Conservation (phyloP, 2,797 vertebrate genomes). For the Clarias pachynema region DNA sequence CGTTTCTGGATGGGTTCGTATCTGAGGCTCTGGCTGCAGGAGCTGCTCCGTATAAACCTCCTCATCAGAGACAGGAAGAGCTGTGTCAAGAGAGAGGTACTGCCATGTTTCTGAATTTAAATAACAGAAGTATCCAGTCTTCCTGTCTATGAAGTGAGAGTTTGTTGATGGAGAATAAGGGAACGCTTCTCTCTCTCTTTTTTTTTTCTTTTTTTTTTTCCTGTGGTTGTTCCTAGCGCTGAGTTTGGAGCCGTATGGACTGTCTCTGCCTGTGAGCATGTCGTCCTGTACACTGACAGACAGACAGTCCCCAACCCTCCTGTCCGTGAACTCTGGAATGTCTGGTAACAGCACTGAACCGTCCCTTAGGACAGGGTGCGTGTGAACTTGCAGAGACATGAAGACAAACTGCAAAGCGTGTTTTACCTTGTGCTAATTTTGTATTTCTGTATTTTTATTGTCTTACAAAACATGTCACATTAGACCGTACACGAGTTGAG, state of each 20-base stretch:
- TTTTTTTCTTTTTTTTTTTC: background rate
- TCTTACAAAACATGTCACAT: background rate
- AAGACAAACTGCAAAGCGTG: background rate
- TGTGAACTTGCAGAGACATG: background rate
- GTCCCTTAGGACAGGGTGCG: constrained; percentile 84
- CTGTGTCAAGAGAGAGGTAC: constrained; percentile 88
- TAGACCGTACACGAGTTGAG: background rate
- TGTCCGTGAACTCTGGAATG: constrained; percentile 87
- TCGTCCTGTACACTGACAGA: constrained; percentile 81
- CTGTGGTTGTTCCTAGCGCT: constrained; percentile 72
- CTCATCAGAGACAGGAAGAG: constrained; percentile 93
- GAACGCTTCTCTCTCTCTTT: background rate
- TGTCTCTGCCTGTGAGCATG: constrained; percentile 84
- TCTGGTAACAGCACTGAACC: constrained; percentile 87
- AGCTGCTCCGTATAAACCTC: constrained; percentile 92
- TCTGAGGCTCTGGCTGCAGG: constrained; percentile 88
- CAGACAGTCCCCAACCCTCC: constrained; percentile 87
- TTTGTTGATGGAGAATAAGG: background rate
- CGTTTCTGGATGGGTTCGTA: constrained; percentile 95
- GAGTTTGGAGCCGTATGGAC: constrained; percentile 90
- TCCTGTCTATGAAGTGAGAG: background rate
- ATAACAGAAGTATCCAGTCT: background rate
- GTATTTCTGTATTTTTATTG: background rate
- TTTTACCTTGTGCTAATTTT: background rate
- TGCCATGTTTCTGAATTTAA: background rate